Percentiles rank a stretch among this genome's conserved stretches.
These are phyloP conservation scores for Caradrina clavipalpis DNA, from an alignment of 2,888 invertebrate species.

Conservation along the genomic window DNA sequence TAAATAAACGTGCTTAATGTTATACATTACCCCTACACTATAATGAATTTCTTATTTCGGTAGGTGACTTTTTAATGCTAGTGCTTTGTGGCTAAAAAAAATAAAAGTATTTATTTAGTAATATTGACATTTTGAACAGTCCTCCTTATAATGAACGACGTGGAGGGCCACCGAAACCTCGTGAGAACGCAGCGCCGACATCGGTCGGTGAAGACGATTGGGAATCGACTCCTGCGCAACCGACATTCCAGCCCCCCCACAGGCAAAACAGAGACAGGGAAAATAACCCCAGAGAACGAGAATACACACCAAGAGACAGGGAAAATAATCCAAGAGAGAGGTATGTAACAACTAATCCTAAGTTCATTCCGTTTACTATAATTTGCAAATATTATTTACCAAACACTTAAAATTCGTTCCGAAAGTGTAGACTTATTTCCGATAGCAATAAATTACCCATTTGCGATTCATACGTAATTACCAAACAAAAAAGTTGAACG, in stretches of 20 bases:
- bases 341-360: constrained; percentile 32
- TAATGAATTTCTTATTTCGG: constrained; percentile 30
- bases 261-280: constrained; percentile 61
- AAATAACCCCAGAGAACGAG: constrained; percentile 52
- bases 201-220: constrained; percentile 58
- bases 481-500: constrained; percentile 45
- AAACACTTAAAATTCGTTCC: constrained; percentile 27
- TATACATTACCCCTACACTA: background rate
- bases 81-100: background rate
- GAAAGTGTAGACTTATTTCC: constrained; percentile 43
- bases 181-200: constrained; percentile 71
- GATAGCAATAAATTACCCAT: constrained; percentile 37
- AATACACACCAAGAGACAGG: constrained; percentile 44
- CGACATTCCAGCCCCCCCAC: constrained; percentile 55
- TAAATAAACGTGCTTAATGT: background rate
- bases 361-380: constrained; percentile 9
- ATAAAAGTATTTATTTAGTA: background rate
- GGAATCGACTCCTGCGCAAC: constrained; percentile 56
- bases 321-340: constrained; percentile 57
- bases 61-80: constrained; percentile 19
- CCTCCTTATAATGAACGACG: constrained; percentile 68
- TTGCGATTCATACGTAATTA: constrained; percentile 52
- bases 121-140: constrained; percentile 21
- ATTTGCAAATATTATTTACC: constrained; percentile 44
- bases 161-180: constrained; percentile 75